These are phyloP conservation scores for Ascidia mentula DNA, from an alignment of 23 tunicate species.

Conservation along the genomic window DNA sequence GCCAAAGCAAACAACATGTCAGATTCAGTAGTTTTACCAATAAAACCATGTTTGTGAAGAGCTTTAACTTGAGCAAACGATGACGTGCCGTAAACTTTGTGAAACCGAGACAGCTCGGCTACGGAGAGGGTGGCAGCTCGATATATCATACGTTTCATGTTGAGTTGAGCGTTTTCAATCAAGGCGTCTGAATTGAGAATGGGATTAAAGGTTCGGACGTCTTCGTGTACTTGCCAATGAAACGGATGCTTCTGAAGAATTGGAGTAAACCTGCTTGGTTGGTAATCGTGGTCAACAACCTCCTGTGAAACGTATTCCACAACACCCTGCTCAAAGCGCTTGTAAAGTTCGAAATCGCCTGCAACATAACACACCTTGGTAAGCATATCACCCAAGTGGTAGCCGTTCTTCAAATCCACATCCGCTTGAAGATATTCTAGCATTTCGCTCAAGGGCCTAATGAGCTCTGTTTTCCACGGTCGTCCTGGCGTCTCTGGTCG, in stretches of 20 bases:
- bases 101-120: neutral
- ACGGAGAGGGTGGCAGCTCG: neutral
- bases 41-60: neutral
- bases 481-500: conserved; percentile 1
- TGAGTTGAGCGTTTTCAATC: neutral
- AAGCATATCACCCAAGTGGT: conserved; percentile 3
- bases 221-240: neutral
- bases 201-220: neutral
- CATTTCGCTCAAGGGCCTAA: conserved; percentile 34
- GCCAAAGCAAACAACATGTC: conserved; percentile 1
- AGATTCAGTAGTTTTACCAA: neutral
- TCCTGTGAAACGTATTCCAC: neutral
- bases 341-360: conserved; percentile 22
- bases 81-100: neutral
- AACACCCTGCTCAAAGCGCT: conserved; percentile 6
- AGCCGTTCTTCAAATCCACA: neutral
- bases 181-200: neutral
- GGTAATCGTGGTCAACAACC: neutral
- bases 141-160: conserved; percentile 10
- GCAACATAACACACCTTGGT: conserved; percentile 15
- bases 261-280: neutral
- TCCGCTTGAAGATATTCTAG: neutral
- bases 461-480: neutral
- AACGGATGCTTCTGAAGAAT: neutral
- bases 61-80: neutral